These are phyloP conservation scores for Eonycteris spelaea DNA, from an alignment of 2,113 vertebrate genomes.

Conservation along the genomic window DNA sequence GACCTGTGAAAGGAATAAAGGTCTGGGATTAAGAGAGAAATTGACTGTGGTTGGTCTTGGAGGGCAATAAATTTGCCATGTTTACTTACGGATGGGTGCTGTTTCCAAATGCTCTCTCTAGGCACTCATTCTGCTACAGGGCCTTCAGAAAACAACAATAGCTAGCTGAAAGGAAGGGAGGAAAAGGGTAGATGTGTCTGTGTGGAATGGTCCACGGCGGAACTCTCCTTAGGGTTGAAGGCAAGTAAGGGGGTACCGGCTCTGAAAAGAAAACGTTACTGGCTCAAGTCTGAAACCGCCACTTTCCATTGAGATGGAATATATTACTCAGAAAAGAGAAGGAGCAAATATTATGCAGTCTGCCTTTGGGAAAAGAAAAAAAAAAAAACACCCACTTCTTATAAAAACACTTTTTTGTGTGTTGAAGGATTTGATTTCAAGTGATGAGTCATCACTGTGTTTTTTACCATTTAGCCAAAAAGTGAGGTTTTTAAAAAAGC, in stretches of 20 bases:
- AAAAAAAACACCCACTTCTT: slow-evolving; percentile 55
- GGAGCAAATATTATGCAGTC: slow-evolving; percentile 58
- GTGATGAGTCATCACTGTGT: slow-evolving; percentile 56
- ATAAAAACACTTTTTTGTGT: slow-evolving; percentile 68
- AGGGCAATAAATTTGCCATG: background rate
- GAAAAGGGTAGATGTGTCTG: background rate
- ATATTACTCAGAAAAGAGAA: slow-evolving; percentile 70
- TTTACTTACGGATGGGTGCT: slow-evolving; percentile 58
- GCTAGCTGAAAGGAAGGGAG: slow-evolving; percentile 29
- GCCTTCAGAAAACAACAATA: background rate
- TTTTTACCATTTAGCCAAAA: slow-evolving; percentile 50
- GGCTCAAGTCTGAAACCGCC: background rate
- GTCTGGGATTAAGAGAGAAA: background rate
- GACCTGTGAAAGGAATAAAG: background rate
- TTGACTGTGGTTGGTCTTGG: background rate
- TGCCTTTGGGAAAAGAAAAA: slow-evolving; percentile 43
- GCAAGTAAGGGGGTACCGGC: slow-evolving; percentile 1
- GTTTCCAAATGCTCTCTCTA: slow-evolving; percentile 24
- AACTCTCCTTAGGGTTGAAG: slow-evolving; percentile 11
- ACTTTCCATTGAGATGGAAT: slow-evolving; percentile 58
- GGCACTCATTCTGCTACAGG: background rate
- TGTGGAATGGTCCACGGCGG: slow-evolving; percentile 4
- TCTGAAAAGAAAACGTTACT: slow-evolving; percentile 48
- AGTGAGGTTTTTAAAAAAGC: slow-evolving; percentile 43
- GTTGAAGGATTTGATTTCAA: slow-evolving; percentile 65